A percentile compares a stretch with the other conserved stretches of the same genome.
Evolutionary conservation across 2,888 invertebrate genomes (phyloP).

Genomic region (Perizoma flavofasciatum): DNA sequence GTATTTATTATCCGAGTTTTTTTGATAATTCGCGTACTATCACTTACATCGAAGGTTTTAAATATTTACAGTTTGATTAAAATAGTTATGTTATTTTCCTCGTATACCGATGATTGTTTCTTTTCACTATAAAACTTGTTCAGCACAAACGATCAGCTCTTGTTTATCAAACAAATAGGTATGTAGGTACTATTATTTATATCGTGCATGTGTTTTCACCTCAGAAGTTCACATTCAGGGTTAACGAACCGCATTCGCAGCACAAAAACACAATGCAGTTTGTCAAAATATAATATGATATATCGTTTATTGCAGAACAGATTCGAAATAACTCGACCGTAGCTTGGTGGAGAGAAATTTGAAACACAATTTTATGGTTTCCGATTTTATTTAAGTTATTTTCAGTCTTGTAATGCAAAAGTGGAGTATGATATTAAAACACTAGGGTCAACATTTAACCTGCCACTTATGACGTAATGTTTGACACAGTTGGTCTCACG

Average conservation of each 20-base stretch:
- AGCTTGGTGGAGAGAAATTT: slow-evolving; percentile 60
- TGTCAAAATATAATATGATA: slow-evolving; percentile 68
- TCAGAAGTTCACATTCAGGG: slow-evolving; percentile 25
- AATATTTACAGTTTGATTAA: too few relatives aligned
- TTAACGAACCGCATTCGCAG: slow-evolving; percentile 45
- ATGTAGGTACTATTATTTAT: too few relatives aligned
- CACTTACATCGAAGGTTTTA: too few relatives aligned
- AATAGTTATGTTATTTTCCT: too few relatives aligned
- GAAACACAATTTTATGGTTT: slow-evolving; percentile 65
- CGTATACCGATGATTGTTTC: too few relatives aligned
- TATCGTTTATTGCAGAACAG: slow-evolving; percentile 59
- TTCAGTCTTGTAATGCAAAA: slow-evolving; percentile 23
- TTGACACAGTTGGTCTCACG: too few relatives aligned
- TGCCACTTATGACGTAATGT: too few relatives aligned
- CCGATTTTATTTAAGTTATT: slow-evolving; percentile 38
- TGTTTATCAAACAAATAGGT: slow-evolving; percentile 12
- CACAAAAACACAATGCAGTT: slow-evolving; percentile 67
- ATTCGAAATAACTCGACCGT: slow-evolving; percentile 58
- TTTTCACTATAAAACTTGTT: too few relatives aligned
- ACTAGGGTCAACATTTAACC: too few relatives aligned
- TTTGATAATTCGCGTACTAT: too few relatives aligned
- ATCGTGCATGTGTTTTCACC: slow-evolving; percentile 26
- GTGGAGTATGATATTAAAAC: too few relatives aligned
- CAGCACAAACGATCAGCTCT: neutral
- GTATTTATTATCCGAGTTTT: too few relatives aligned